Evolutionary conservation across 1,140 invertebrate genomes (phyloP).

Genomic region (Saccostrea cuccullata): DNA sequence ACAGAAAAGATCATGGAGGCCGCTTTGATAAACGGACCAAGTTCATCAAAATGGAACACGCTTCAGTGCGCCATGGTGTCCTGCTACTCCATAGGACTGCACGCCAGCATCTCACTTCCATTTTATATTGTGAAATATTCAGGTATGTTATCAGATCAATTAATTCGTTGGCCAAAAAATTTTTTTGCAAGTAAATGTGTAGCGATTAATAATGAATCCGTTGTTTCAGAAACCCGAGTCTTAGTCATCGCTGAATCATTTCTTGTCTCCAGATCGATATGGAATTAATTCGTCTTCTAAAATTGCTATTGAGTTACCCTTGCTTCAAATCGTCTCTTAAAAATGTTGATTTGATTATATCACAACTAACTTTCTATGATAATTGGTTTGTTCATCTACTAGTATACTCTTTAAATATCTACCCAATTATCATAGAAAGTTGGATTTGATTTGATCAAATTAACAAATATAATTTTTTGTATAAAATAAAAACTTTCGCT

Average conservation of each 20-base stretch:
- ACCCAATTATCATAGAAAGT: no score
- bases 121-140: slow-evolving; percentile 19
- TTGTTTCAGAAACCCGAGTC: not conserved
- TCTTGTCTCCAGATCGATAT: slow-evolving; percentile 2
- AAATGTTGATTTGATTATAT: no score
- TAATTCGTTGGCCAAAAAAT: not conserved
- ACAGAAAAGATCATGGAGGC: slow-evolving; percentile 20
- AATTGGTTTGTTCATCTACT: no score
- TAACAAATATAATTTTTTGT: no score
- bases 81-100: slow-evolving; percentile 20
- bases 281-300: not conserved
- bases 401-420: no score
- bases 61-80: not conserved
- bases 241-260: slow-evolving; percentile 16
- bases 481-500: no score
- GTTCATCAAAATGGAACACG: slow-evolving; percentile 17
- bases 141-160: not conserved
- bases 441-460: no score
- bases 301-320: not conserved
- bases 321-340: no score
- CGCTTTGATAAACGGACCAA: not conserved
- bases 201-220: not conserved
- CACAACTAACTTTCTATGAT: no score
- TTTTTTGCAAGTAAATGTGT: not conserved
- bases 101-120: slow-evolving; percentile 34